Conservation (phyloP, 2,888 invertebrate species). For the Andrena bicolor region DNA sequence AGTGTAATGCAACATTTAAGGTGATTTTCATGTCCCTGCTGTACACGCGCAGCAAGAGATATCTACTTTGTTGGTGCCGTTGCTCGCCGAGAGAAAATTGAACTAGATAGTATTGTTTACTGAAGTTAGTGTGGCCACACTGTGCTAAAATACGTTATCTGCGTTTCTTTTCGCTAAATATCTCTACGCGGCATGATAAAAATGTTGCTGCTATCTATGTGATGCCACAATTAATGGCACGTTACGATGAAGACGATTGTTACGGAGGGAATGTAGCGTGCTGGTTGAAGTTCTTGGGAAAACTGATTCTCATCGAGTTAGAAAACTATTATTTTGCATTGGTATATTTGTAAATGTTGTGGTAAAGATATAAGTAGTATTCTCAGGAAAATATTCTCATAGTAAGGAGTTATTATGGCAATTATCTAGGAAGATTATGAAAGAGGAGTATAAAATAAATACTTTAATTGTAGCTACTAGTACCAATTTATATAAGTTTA, state of each 20-base stretch:
- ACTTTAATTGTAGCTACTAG: no score
- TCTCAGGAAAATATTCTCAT: no score
- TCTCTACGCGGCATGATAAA: constrained; percentile 26
- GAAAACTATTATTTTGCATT: not conserved
- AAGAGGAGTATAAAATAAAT: no score
- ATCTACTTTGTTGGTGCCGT: no score
- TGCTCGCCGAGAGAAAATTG: not conserved
- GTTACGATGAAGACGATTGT: constrained; percentile 14
- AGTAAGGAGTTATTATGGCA: no score
- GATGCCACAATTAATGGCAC: constrained; percentile 22
- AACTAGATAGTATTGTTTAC: not conserved
- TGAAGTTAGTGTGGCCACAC: not conserved
- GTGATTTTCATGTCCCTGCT: no score
- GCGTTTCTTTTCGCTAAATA: constrained; percentile 18
- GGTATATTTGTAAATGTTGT: no score
- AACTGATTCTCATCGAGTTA: not conserved
- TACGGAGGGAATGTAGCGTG: not conserved
- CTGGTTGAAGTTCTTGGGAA: not conserved
- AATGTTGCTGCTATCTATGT: constrained; percentile 27
- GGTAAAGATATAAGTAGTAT: no score
- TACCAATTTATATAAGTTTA: no score
- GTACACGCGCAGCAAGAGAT: no score
- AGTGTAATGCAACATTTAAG: no score
- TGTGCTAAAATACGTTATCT: constrained; percentile 29
- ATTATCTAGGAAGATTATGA: no score